Percentiles rank a stretch among this genome's conserved stretches.
Evolutionary conservation across 1,140 invertebrate species (phyloP).

Genomic region (Drosophila rufa): DNA sequence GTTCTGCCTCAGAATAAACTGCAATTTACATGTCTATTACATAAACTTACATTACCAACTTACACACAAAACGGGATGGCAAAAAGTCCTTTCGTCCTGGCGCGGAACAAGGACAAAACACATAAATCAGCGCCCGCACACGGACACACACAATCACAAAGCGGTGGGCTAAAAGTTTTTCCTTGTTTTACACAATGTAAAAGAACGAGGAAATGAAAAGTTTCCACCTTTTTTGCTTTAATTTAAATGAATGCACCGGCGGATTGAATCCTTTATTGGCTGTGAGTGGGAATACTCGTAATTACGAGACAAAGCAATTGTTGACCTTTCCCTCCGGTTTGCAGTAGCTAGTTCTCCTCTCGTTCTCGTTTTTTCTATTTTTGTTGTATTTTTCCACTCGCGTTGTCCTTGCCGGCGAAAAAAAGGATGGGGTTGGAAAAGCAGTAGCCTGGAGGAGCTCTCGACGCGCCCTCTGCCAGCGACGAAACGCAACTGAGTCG

Average conservation of each 20-base stretch:
- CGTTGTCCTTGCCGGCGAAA: constrained; percentile 35
- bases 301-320: constrained; percentile 55
- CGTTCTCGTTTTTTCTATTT: neutral
- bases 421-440: constrained; percentile 3
- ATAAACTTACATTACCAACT: constrained; percentile 50
- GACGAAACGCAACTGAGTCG: constrained; percentile 60
- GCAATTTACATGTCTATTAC: constrained; percentile 51
- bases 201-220: constrained; percentile 34
- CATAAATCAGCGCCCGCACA: constrained; percentile 61
- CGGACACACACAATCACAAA: constrained; percentile 1
- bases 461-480: constrained; percentile 25
- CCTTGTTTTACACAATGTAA: constrained; percentile 36
- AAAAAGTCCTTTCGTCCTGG: constrained; percentile 49
- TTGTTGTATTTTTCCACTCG: constrained; percentile 56
- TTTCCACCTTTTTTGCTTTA: constrained; percentile 41
- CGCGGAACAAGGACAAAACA: constrained; percentile 53
- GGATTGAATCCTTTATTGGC: constrained; percentile 60
- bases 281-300: constrained; percentile 42
- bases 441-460: constrained; percentile 14
- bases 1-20: constrained; percentile 29
- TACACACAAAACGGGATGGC: constrained; percentile 42
- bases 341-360: constrained; percentile 2
- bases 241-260: constrained; percentile 41
- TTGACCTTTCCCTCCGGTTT: constrained; percentile 47
- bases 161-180: constrained; percentile 33